A percentile compares a stretch with the other conserved stretches of the same genome.
Conservation (phyloP, 2,888 invertebrate genomes). For the Chydorus sphaericus region DNA sequence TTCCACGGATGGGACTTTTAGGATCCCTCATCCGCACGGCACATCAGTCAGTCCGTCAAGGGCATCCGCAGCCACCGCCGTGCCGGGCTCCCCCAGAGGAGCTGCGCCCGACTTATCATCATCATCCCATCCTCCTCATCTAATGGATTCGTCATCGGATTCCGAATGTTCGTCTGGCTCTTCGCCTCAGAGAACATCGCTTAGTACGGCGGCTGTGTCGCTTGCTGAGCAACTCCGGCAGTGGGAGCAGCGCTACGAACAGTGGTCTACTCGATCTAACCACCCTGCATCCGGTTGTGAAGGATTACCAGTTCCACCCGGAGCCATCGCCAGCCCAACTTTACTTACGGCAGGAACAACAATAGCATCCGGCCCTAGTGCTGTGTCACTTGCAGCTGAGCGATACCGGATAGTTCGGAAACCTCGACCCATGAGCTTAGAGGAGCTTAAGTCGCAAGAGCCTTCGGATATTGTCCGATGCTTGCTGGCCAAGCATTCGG, state of each 20-base stretch:
- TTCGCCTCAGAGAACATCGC: conserved; percentile 35
- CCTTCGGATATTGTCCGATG: conserved; percentile 89
- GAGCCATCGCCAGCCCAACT: too few relatives aligned
- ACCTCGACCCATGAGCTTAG: conserved; percentile 39
- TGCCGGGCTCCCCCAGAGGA: conserved; percentile 9
- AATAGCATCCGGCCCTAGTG: not conserved
- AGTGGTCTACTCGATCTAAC: conserved; percentile 44
- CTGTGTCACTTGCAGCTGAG: not conserved
- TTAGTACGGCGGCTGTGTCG: conserved; percentile 28
- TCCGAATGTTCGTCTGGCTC: conserved; percentile 51
- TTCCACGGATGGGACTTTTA: not conserved
- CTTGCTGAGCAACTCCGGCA: conserved; percentile 83
- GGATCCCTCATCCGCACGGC: conserved; percentile 1
- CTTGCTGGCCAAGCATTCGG: conserved; percentile 76
- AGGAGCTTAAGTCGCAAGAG: conserved; percentile 61
- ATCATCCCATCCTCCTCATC: not conserved
- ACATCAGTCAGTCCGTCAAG: conserved; percentile 7
- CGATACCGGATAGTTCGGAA: conserved; percentile 6
- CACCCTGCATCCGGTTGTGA: conserved; percentile 8
- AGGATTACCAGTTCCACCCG: not conserved
- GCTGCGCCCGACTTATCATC: not conserved
- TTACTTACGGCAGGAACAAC: conserved; percentile 19
- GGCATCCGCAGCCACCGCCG: conserved; percentile 8
- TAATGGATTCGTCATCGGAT: conserved; percentile 38
- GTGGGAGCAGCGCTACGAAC: conserved; percentile 83